Evolutionary conservation across 1,140 invertebrate genomes (phyloP), one percentile per base, ranked within the genome.

Genomic region (Anadara kagoshimensis): DNA sequence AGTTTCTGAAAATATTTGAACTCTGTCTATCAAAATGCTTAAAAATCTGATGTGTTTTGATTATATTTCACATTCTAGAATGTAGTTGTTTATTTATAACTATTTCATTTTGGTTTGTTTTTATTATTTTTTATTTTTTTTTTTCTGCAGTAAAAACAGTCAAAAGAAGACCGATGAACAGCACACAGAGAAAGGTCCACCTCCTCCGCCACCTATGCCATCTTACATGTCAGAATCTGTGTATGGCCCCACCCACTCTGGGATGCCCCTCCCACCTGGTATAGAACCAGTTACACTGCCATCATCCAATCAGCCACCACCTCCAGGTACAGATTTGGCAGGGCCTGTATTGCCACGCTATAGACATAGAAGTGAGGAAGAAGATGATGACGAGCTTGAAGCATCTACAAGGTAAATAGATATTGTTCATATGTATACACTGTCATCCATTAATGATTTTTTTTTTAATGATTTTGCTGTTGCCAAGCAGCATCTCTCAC

Each of bases 211-310:
- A n/a, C 69, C 78, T 5, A 26, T 78, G 36, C 76, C 79, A 14
- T 73, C 78, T 10, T 83, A 73, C 57, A 70, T 79, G 45, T 68
- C 67, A 18, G 73, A 81, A 63, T 36, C 62, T 20, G 62, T 66
- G 0, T 81, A 79, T 57, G 61, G 57, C 26, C 65, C 59, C 3
- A 51, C 65, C 29, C 69, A 70, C 26, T 53, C 66, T 43, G 68
- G 70, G 10, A 53, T 81, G 20, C 84, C 84, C 14, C 84, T 82
- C 43, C 85, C 84, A 16, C 85, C 84, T 16, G 84, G 83, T 11
- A 78, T 83, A 5, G 84, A 87, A 59, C 84, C 85, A 29, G 85
- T 86, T 0, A 80, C 78, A 36, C 68, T 87, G 10, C 83, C 85
- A n/a, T 26, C 59, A 43, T 67, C 51, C 20, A 71, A 70, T 36